phyloP scores from a whole-genome alignment of 2,888 invertebrate species.

The Eledona agricola region DNA sequence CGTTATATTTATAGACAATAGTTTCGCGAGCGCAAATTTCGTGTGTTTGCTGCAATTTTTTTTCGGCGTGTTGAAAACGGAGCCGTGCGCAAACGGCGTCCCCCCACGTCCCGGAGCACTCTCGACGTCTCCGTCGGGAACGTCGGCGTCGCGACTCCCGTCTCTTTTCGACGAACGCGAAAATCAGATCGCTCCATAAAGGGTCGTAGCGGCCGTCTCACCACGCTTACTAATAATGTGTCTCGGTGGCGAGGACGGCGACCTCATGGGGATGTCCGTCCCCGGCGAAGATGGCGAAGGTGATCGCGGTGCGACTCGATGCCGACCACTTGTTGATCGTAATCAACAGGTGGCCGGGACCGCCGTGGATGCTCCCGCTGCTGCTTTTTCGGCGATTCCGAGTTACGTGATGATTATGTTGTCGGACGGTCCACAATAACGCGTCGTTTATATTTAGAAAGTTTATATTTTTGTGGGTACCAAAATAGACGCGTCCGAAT shows the following conservation, averaged over 20 bases:
- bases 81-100: no score
- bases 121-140: no score
- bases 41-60: no score
- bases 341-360: slow-evolving; percentile 51
- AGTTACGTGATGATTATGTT: no score
- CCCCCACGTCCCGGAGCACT: no score
- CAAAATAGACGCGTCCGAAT: background rate
- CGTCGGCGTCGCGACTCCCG: slow-evolving; percentile 5
- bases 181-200: slow-evolving; percentile 52
- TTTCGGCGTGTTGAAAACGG: no score
- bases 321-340: slow-evolving; percentile 53
- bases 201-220: slow-evolving; percentile 42
- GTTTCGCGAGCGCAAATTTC: no score
- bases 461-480: no score
- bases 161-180: slow-evolving; percentile 43
- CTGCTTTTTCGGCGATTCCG: background rate
- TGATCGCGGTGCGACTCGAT: slow-evolving; percentile 6
- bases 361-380: background rate
- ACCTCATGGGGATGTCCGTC: background rate
- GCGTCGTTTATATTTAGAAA: no score
- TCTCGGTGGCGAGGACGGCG: background rate
- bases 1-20: no score
- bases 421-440: no score
- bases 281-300: background rate
- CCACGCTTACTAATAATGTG: slow-evolving; percentile 47